These are phyloP conservation scores for Sapayoa aenigma DNA, from an alignment of 2,113 vertebrate species.

Conservation along the genomic window DNA sequence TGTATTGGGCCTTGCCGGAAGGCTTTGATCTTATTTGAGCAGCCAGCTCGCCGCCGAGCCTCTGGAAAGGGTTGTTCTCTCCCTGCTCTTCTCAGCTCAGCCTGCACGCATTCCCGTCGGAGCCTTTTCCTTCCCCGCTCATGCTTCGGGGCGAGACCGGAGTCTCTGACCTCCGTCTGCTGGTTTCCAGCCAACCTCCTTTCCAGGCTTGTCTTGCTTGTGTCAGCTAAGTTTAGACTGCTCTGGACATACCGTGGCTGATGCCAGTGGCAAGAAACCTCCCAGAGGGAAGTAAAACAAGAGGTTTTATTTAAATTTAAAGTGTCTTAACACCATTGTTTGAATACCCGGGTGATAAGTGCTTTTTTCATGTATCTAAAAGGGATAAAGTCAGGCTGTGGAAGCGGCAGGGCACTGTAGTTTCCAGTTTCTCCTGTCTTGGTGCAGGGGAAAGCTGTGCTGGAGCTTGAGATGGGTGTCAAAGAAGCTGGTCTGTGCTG, in stretches of 20 bases:
- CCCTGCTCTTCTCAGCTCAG: not conserved
- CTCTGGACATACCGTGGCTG: not conserved
- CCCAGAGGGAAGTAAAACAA: slow-evolving; percentile 9
- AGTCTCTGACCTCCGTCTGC: slow-evolving; percentile 51
- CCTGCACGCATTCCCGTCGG: not conserved
- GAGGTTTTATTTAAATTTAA: not conserved
- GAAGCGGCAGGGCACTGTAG: not conserved
- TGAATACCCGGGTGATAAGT: not conserved
- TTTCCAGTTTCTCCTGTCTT: not conserved
- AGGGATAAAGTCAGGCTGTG: not conserved
- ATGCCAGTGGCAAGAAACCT: slow-evolving; percentile 15
- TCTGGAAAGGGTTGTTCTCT: not conserved
- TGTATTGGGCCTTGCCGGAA: not conserved
- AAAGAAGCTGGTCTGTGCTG: not conserved
- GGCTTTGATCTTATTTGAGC: slow-evolving; percentile 57
- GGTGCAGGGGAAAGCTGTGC: not conserved
- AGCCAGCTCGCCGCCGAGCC: not conserved
- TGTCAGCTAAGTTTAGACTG: slow-evolving; percentile 52
- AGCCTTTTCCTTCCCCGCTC: not conserved
- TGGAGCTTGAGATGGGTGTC: not conserved
- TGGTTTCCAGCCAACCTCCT: slow-evolving; percentile 42
- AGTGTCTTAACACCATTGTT: not conserved
- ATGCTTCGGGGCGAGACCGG: not conserved
- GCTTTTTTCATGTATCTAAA: not conserved
- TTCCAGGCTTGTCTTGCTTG: not conserved